Percentiles rank a stretch among this genome's conserved stretches.
Evolutionary conservation across 2,888 invertebrate genomes (phyloP).

Genomic region (Rhaphigaster nebulosa): DNA sequence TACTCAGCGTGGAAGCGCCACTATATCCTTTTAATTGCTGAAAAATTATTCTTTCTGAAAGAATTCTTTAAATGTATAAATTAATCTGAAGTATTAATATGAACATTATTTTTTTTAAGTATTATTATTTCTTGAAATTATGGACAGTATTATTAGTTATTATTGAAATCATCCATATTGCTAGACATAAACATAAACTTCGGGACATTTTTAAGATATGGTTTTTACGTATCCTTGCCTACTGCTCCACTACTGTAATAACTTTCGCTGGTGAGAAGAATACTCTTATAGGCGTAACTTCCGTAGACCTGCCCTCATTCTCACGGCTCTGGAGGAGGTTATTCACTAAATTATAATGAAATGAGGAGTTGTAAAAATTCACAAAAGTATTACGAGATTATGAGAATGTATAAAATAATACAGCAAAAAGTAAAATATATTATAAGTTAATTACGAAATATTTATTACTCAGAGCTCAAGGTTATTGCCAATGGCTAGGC

Average conservation of each 20-base stretch:
- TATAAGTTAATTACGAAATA: background rate
- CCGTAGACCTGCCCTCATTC: background rate
- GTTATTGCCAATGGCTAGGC: no score
- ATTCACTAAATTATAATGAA: background rate
- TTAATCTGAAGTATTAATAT: no score
- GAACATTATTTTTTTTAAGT: no score
- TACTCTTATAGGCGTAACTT: background rate
- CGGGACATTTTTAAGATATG: background rate
- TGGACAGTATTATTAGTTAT: no score
- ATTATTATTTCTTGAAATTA: no score
- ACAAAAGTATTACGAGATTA: background rate
- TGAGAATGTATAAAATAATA: background rate
- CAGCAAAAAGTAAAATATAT: background rate
- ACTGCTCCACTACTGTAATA: background rate
- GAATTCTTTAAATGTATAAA: no score
- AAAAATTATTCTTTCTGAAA: no score
- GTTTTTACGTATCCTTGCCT: background rate
- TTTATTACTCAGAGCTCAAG: no score
- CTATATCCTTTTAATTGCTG: no score
- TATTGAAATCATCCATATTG: background rate
- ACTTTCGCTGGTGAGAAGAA: background rate
- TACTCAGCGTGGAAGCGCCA: no score
- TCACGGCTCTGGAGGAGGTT: background rate
- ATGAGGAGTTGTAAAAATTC: background rate
- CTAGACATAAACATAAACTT: background rate